Percentiles rank a stretch among this genome's conserved stretches.
Conservation (phyloP, 2,797 vertebrate genomes). For the Sarcophilus harrisii region DNA sequence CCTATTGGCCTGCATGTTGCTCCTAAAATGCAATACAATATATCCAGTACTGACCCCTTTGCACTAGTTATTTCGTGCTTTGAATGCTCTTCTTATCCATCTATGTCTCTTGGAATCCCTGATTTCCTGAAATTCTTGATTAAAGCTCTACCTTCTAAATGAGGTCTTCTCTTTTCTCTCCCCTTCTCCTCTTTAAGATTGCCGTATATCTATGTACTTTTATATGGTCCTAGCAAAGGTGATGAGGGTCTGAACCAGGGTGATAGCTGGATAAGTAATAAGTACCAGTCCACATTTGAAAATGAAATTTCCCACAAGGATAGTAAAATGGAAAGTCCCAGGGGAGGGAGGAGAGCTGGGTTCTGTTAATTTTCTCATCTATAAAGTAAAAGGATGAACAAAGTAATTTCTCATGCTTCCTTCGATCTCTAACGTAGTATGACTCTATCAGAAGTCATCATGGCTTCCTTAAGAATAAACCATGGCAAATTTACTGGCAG, state of each 20-base stretch:
- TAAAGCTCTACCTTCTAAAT: not conserved
- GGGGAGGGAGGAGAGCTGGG: not conserved
- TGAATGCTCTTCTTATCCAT: not conserved
- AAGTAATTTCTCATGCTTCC: not conserved
- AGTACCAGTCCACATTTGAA: not conserved
- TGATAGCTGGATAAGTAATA: not conserved
- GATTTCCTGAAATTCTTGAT: not conserved
- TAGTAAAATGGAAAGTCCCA: not conserved
- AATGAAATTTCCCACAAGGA: not conserved
- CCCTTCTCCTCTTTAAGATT: not conserved
- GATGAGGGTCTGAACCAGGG: not conserved
- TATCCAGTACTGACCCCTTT: not conserved
- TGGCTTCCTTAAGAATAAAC: not conserved
- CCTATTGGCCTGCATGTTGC: not conserved
- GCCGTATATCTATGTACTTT: not conserved
- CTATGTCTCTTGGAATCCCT: not conserved
- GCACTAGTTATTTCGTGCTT: not conserved
- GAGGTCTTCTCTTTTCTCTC: not conserved
- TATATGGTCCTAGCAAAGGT: not conserved
- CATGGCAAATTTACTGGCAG: not conserved
- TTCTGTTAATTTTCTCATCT: not conserved
- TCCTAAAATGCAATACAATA: not conserved
- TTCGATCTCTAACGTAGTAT: not conserved
- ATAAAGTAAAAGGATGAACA: not conserved
- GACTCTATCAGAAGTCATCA: not conserved